Evolutionary conservation across 2,888 invertebrate genomes (phyloP).

Genomic region (Patella pellucida): DNA sequence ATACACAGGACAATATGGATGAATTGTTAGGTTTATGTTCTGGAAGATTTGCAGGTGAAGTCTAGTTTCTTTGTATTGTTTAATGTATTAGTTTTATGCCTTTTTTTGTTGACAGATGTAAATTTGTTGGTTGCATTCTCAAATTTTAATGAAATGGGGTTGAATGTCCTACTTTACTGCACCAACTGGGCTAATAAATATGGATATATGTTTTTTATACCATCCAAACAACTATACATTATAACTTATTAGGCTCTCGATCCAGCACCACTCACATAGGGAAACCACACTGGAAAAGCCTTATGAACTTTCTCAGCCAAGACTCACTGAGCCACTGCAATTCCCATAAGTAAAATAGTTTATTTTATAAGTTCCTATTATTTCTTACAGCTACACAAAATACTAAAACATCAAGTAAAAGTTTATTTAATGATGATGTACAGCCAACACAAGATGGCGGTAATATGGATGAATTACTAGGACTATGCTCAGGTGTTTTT

Average conservation of each 20-base stretch:
- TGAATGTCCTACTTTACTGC: too few relatives aligned
- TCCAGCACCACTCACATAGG: background rate
- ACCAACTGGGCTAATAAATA: too few relatives aligned
- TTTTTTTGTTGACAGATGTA: too few relatives aligned
- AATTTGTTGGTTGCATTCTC: too few relatives aligned
- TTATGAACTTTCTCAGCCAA: too few relatives aligned
- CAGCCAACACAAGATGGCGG: slow-evolving; percentile 36
- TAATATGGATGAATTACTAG: slow-evolving; percentile 65
- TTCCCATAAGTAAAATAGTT: background rate
- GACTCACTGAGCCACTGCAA: too few relatives aligned
- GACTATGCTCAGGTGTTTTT: slow-evolving; percentile 76
- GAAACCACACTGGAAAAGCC: too few relatives aligned
- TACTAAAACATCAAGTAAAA: slow-evolving; percentile 38
- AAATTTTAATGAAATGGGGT: too few relatives aligned
- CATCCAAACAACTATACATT: too few relatives aligned
- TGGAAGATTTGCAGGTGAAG: slow-evolving; percentile 73
- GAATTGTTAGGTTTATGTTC: slow-evolving; percentile 73
- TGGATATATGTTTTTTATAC: too few relatives aligned
- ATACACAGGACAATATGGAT: slow-evolving; percentile 50
- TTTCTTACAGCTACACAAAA: slow-evolving; percentile 26
- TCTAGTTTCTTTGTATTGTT: too few relatives aligned
- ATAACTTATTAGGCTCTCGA: background rate
- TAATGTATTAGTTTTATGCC: too few relatives aligned
- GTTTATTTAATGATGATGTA: slow-evolving; percentile 41
- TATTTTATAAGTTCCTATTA: background rate